Evolutionary conservation across 2,113 vertebrate genomes (phyloP), one percentile per base, ranked within the genome.

Genomic region (Podocnemis expansa): DNA sequence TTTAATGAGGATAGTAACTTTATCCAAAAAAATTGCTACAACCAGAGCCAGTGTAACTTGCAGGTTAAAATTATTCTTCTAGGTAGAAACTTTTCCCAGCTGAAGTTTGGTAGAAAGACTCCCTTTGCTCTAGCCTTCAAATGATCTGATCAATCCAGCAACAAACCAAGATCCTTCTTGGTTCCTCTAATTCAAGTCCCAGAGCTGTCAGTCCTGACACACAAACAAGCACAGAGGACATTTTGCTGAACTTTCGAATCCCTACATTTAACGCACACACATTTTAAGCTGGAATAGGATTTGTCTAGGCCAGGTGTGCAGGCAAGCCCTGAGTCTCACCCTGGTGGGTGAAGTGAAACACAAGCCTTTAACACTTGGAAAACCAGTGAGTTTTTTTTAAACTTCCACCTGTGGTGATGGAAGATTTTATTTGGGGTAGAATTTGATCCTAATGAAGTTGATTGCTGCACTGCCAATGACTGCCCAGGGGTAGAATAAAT

Each of bases 151-250:
- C 55, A 70, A 10, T 70, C n/a, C n/a, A 67, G 63, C 34, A 21
- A 21, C 1, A 0, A 43, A 13, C 27, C 63, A 0, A 0, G 47
- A 6, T 41, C 22, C 78, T 14, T 34, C 27, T 4, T 10, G 16
- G 25, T 76, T 84, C 47, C n/a, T 27, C 19, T 34, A 4, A n/a
- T 29, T 56, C 0, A 0, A 43, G 14, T 41, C 84, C 87, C 34
- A 63, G 31, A n/a, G 6, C 34, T n/a, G 16, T 67, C 60, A 67
- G 16, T n/a, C 17, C 17, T n/a, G 34, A 67, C 60, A 34, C 19
- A 34, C 16, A n/a, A 67, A n/a, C 19, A 54, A 60, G 73, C 63
- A 60, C 60, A 78, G 0, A 1, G 22, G 34, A 27, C 21, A 56
- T 31, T 55, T 58, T 49, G 47, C 87, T 81, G 34, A 2, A 24